phyloP scores from a whole-genome alignment of 37 sponge, comb jelly and placozoan genomes.

The Hexactinellida sp. region DNA sequence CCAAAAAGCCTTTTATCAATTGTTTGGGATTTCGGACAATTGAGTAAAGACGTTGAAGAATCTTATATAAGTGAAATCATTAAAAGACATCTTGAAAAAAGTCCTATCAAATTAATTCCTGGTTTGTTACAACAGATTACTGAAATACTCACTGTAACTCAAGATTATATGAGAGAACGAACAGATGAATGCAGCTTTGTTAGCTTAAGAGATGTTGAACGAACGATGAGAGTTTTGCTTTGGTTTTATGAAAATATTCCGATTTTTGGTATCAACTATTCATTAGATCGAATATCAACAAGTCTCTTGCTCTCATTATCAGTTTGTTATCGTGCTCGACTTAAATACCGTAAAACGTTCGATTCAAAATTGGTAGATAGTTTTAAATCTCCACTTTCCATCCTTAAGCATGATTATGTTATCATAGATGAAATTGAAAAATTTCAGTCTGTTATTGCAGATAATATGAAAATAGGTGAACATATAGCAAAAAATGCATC shows the following conservation, averaged over 20 bases:
- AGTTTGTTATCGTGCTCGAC: slow-evolving; percentile 22
- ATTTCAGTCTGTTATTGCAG: slow-evolving; percentile 22
- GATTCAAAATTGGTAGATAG: not conserved
- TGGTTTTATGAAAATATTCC: slow-evolving; percentile 19
- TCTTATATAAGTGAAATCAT: slow-evolving; percentile 19
- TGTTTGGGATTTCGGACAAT: slow-evolving; percentile 41
- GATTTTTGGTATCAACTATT: not conserved
- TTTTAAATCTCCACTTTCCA: not conserved
- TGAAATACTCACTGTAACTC: slow-evolving; percentile 37
- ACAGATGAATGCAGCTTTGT: slow-evolving; percentile 33
- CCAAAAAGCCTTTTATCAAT: slow-evolving; percentile 27
- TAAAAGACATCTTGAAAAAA: not conserved
- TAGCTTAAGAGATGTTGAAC: slow-evolving; percentile 34
- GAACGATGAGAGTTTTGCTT: slow-evolving; percentile 17
- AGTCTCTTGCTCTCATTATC: slow-evolving; percentile 10
- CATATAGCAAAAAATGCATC: slow-evolving; percentile 31
- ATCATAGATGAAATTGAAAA: not conserved
- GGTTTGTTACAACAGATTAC: slow-evolving; percentile 21
- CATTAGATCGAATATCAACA: not conserved
- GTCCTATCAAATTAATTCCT: not conserved
- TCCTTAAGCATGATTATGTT: not conserved
- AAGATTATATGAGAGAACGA: slow-evolving; percentile 59
- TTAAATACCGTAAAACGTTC: slow-evolving; percentile 13
- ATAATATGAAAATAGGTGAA: slow-evolving; percentile 20
- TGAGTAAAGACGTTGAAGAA: slow-evolving; percentile 10